Evolutionary conservation across 2,113 vertebrate genomes (phyloP), one percentile per base, ranked within the genome.

Genomic region (Xiphophorus couchianus): DNA sequence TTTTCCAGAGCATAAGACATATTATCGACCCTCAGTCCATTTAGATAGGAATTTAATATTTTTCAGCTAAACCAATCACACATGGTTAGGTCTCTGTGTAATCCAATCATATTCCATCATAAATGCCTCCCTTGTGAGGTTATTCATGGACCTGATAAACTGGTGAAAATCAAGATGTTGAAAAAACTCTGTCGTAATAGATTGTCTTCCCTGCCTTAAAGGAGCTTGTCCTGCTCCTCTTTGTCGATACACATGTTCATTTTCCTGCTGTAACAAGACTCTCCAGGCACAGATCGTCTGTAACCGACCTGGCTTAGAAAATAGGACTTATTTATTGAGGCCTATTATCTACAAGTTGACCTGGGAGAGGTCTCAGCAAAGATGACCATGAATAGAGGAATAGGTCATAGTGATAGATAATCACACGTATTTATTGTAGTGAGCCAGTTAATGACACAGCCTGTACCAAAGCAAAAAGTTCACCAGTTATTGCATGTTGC

Each of bases 401-500:
- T 76, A 35, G 33, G 33, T 35, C 33, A 35, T 35, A 35, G 33
- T 35, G 22, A 74, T 61, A 73, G 92, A 95, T 96, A 96, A 97
- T 97, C 96, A 97, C 90, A 93, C 94, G 95, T 78, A 69, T 88
- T 89, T 86, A 86, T 88, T 96, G 95, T 95, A 93, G 94, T 85
- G 89, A 92, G 93, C 90, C 84, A 88, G 95, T 95, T 95, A 95
- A 95, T 93, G 87, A 82, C 69, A 84, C 90, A 90, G 86, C 60
- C 93, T 94, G 94, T 93, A 93, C 92, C 91, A 94, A 93, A 94
- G 37, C 90, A 95, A 94, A 94, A 93, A 94, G 93, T 95, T 90
- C 95, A 94, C 96, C 95, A 94, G 93, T 93, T 93, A 94, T 94
- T 93, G 94, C 94, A 92, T 96, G 96, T 96, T 96, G 95, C 96